phyloP scores from a whole-genome alignment of 2,113 vertebrate genomes.

The Oryzias javanicus region DNA sequence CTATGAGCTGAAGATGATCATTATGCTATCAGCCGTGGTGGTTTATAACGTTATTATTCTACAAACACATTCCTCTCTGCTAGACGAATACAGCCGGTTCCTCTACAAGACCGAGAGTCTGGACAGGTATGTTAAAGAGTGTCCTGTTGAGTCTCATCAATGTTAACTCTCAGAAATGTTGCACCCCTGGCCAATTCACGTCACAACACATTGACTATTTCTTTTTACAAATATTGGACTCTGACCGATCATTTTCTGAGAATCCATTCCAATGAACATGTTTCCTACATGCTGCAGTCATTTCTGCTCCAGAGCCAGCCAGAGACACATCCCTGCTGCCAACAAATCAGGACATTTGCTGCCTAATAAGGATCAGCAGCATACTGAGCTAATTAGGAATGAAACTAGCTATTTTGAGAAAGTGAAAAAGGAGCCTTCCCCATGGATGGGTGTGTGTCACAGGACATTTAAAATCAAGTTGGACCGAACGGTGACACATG shows the following conservation, averaged over 20 bases:
- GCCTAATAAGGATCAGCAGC: slow-evolving; percentile 9
- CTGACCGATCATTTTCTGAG: background rate
- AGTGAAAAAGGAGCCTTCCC: background rate
- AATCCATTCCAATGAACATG: background rate
- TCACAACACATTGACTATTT: background rate
- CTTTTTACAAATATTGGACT: background rate
- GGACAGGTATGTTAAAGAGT: slow-evolving; percentile 79
- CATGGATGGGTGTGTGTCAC: slow-evolving; percentile 1
- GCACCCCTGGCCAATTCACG: background rate
- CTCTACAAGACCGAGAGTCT: slow-evolving; percentile 83
- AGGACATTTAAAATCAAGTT: background rate
- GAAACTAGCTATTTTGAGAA: slow-evolving; percentile 3
- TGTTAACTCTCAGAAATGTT: too few relatives aligned
- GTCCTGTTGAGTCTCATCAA: background rate
- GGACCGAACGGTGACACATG: background rate
- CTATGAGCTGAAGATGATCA: slow-evolving; percentile 95
- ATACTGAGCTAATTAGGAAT: slow-evolving; percentile 18
- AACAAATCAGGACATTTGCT: slow-evolving; percentile 14
- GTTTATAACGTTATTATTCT: slow-evolving; percentile 92
- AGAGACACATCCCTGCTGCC: background rate
- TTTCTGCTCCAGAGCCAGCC: background rate
- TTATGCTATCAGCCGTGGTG: slow-evolving; percentile 91
- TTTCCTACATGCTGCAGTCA: background rate
- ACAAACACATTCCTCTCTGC: slow-evolving; percentile 85
- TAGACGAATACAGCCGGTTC: slow-evolving; percentile 91